Evolutionary conservation across 2,888 invertebrate genomes (phyloP).

Genomic region (Hermaeophaga mercurialis): DNA sequence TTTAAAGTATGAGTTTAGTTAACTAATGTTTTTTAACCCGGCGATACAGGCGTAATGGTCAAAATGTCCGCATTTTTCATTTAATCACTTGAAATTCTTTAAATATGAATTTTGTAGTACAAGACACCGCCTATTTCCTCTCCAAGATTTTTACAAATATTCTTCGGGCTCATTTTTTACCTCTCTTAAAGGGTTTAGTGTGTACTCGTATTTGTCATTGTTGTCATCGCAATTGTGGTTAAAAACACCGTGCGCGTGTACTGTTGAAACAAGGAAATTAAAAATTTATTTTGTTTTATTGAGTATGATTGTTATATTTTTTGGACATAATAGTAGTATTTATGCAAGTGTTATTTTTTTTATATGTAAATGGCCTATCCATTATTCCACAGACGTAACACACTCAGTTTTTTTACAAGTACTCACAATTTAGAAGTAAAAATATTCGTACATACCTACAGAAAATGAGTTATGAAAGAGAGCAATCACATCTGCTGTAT

Average conservation of each 20-base stretch:
- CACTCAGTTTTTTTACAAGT: conserved; percentile 7
- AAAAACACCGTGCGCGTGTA: neutral
- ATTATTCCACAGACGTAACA: conserved; percentile 10
- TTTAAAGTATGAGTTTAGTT: too few species aligned
- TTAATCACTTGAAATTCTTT: too few species aligned
- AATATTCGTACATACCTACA: conserved; percentile 12
- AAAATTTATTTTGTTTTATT: neutral
- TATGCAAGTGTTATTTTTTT: neutral
- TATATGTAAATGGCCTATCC: conserved; percentile 8
- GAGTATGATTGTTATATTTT: conserved; percentile 11
- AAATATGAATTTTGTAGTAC: neutral
- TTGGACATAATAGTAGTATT: neutral
- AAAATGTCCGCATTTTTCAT: too few species aligned
- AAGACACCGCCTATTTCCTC: neutral
- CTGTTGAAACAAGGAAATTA: neutral
- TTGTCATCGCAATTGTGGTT: neutral
- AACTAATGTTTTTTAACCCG: too few species aligned
- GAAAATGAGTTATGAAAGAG: conserved; percentile 18
- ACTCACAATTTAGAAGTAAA: conserved; percentile 14
- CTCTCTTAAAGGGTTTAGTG: conserved; percentile 9
- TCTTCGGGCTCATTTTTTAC: conserved; percentile 2
- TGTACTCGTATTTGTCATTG: conserved; percentile 9
- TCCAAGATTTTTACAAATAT: neutral
- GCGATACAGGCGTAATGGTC: too few species aligned
- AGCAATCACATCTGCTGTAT: conserved; percentile 14